Evolutionary conservation across 2,888 invertebrate genomes (phyloP), one percentile per base, ranked within the genome.

Genomic region (Hydraecia micacea): DNA sequence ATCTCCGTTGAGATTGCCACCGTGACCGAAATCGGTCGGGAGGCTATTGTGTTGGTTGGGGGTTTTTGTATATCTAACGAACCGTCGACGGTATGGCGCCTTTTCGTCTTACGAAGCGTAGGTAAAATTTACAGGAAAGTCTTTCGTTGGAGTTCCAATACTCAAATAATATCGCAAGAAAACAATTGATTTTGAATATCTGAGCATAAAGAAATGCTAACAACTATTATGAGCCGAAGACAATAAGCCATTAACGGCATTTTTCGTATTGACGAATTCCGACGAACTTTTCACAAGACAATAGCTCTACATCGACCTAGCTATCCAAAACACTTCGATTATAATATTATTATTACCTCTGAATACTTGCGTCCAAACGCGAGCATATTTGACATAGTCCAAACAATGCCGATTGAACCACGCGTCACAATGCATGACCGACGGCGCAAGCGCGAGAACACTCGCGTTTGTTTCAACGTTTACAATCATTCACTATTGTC

Each of bases 401-500:
- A 67, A 81, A 88, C 88, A 88, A 88, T 84, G 42, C 73, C 62
- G 58, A 77, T 75, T 83, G 88, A 86, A 86, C 87, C 79, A 66
- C 63, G 67, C 79, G 81, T 81, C 82, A 88, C 87, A 87, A 87
- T 87, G 84, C 80, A 77, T 81, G 78, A 77, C 58, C 67, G 71
- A 58, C 72, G 76, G 25, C 49, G 71, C 80, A 75, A 71, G 77
- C 86, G 76, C 78, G 67, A 74, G 79, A 87, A 79, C 46, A 83
- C 77, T 73, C 69, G 42, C 75, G 76, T 84, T 86, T 87, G 87
- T 87, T 87, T 78, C 42, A 62, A 58, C 46, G 80, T 82, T 79
- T 82, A 84, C 82, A 84, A 87, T 87, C 80, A 88, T 88, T 88
- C 87, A 83, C 79, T 84, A 88, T 88, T 88, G 88, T 88, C 75